Base-by-base conservation (phyloP, 2,888 invertebrate genomes). In the Elmis aenea region DNA sequence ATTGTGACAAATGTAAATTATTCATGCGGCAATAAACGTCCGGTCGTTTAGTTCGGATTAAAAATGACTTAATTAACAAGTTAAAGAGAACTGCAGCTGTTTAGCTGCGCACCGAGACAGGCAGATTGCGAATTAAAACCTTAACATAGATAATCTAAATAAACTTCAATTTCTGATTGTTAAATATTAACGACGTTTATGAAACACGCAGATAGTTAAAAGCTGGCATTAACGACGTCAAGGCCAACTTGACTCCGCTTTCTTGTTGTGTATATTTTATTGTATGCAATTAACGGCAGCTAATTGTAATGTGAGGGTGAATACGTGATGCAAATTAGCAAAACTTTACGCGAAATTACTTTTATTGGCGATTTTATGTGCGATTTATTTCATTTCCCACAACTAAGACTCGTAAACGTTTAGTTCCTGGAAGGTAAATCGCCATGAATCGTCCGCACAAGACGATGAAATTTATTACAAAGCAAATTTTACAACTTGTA, bases 311-410 rank as follows among this genome's bases (percentile, higher is more conserved):
- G 62, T 64, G 63, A 59, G 58, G 53, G 50, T 45, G 59, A 59
- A 62, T 64, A 58, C 57, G 61, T 61, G 52, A 64, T 64, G 62
- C 61, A 64, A 63, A 64, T 64, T 61, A 61, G 46, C 44, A 40
- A 47, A 46, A 28, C 42, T 37, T 44, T 42, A 48, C 44, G 45
- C 52, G 49, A 46, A 46, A 50, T 48, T 41, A 43, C 48, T 55
- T 57, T 58, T 56, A 58, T 55, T 52, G 51, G 52, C 48, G 51
- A 45, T 49, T 50, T 45, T 48, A 45, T 40, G 47, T 48, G 46
- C 45, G 50, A 57, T 60, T 58, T 61, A 58, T 61, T 56, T 58
- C 51, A 50, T 52, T 59, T 59, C 58, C 54, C 56, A 54, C 49
- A 57, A 58, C 52, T 45, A 30, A 46, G 43, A 45, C 47, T 55